Evolutionary conservation across 35 echinoderm and acorn worm genomes (phyloP).

Genomic region (Ptychodera flava): DNA sequence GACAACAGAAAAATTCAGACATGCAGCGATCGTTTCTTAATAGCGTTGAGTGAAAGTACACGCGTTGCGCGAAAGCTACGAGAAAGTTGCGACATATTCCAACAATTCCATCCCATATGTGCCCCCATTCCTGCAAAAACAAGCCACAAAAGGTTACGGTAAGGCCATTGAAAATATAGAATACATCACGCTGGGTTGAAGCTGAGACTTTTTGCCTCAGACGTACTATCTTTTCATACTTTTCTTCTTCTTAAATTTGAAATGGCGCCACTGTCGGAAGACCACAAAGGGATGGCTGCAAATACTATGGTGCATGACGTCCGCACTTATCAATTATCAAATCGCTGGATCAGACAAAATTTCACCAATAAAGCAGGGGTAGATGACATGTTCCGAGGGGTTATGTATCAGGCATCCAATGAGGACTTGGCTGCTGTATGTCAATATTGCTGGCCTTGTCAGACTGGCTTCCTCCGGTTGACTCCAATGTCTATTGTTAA

Average conservation of each 20-base stretch:
- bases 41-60: too few relatives aligned
- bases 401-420: neutral
- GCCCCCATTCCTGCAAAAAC: neutral
- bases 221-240: neutral
- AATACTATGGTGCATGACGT: neutral
- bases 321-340: constrained; percentile 1
- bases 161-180: neutral
- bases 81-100: neutral
- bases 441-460: neutral
- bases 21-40: too few relatives aligned
- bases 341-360: neutral
- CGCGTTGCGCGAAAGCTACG: neutral
- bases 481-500: neutral
- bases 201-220: neutral
- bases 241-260: neutral
- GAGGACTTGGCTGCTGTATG: neutral
- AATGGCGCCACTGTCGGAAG: neutral
- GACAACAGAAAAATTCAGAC: too few relatives aligned
- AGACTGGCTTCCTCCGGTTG: neutral
- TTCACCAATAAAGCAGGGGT: neutral
- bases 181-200: neutral
- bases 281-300: neutral
- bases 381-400: neutral
- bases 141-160: neutral
- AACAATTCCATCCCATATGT: neutral